A percentile compares a stretch with the other conserved stretches of the same genome.
phyloP scores from a whole-genome alignment of 2,797 vertebrate species.

The Myotis findleyi region DNA sequence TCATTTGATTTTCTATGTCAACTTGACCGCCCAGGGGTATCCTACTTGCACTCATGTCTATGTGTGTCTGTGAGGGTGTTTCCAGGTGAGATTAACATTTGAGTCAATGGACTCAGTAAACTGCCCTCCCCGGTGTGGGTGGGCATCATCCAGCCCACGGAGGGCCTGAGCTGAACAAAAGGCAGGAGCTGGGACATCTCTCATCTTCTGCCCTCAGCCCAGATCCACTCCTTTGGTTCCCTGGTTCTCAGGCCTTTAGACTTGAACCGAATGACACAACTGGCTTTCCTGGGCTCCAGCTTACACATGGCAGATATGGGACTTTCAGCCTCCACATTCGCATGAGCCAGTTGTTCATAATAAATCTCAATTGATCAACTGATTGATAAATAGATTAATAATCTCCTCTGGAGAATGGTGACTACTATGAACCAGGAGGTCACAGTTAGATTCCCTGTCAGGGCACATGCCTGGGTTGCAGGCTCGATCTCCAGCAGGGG shows the following conservation, averaged over 20 bases:
- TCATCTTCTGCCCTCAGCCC: not conserved
- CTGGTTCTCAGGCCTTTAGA: not conserved
- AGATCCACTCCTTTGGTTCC: not conserved
- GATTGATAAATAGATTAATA: not conserved
- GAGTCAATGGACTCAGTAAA: not conserved
- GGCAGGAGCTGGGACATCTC: no score
- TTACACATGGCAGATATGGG: not conserved
- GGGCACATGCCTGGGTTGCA: no score
- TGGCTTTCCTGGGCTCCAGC: not conserved
- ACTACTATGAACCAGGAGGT: not conserved
- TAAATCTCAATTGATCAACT: not conserved
- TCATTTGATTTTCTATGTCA: not conserved
- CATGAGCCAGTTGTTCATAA: not conserved
- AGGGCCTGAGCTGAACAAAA: not conserved
- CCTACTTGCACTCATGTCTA: not conserved
- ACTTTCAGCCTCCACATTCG: not conserved
- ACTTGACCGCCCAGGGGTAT: rapidly evolving
- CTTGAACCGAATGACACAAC: not conserved
- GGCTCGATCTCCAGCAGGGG: no score
- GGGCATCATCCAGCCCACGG: not conserved
- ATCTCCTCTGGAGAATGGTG: not conserved
- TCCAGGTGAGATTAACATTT: not conserved
- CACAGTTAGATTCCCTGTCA: no score
- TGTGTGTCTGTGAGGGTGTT: not conserved
- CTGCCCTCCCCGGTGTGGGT: not conserved